A percentile compares a stretch with the other conserved stretches of the same genome.
Conservation (phyloP, 2,888 invertebrate genomes). For the Scotopteryx bipunctaria region DNA sequence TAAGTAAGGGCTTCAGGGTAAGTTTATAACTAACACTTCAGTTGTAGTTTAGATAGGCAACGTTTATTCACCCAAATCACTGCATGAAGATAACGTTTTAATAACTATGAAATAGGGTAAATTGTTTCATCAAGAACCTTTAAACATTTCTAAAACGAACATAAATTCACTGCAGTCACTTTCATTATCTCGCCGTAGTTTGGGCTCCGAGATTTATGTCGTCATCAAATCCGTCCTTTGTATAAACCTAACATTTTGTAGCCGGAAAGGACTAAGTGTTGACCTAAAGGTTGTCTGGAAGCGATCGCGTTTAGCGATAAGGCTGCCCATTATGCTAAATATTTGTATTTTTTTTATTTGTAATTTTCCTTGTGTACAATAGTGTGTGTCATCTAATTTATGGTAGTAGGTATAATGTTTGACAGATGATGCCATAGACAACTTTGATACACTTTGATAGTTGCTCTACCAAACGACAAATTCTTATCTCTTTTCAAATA, state of each 20-base stretch:
- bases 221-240: constrained; percentile 40
- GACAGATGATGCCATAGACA: constrained; percentile 19
- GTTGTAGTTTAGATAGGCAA: too few species aligned
- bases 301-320: too few species aligned
- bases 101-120: not conserved
- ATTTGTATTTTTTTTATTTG: too few species aligned
- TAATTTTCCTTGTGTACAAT: not conserved
- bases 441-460: constrained; percentile 15
- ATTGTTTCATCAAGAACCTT: not conserved
- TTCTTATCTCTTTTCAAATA: not conserved
- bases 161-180: constrained; percentile 31
- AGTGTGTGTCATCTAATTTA: too few species aligned
- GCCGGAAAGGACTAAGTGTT: constrained; percentile 21
- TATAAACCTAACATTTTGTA: constrained; percentile 25
- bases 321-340: too few species aligned
- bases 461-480: constrained; percentile 6
- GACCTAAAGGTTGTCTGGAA: too few species aligned
- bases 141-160: constrained; percentile 18
- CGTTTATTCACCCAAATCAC: not conserved
- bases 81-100: not conserved
- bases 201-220: constrained; percentile 45
- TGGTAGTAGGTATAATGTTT: too few species aligned
- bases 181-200: constrained; percentile 42
- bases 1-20: too few species aligned
- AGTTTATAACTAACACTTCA: too few species aligned